These are phyloP conservation scores for Euthynnus affinis DNA, from an alignment of 2,797 vertebrate genomes.

Conservation along the genomic window DNA sequence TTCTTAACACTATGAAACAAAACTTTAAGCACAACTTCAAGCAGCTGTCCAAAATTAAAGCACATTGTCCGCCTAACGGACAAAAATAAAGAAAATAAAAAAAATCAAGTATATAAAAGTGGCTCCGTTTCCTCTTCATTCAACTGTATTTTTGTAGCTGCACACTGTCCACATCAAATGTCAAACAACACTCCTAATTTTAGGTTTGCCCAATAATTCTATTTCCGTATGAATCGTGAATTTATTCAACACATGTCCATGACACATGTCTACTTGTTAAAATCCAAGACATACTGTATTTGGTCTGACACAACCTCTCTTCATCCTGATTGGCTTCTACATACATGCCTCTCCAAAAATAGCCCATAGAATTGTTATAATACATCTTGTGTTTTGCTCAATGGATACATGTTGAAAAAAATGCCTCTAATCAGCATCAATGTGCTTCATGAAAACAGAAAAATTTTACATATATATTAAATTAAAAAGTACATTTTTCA, in stretches of 20 bases:
- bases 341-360: background rate
- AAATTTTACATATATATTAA: no score
- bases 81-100: no score
- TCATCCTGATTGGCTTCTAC: background rate
- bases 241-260: background rate
- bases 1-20: no score
- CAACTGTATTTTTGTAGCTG: background rate
- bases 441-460: background rate
- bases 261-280: background rate
- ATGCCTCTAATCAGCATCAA: no score
- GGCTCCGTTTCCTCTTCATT: background rate
- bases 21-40: background rate
- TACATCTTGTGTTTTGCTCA: background rate
- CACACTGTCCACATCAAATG: background rate
- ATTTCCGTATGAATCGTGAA: background rate
- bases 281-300: background rate
- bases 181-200: no score
- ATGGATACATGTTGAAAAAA: background rate
- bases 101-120: no score
- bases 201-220: background rate
- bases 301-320: background rate
- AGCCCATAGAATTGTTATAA: background rate
- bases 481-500: background rate
- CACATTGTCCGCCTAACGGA: background rate
- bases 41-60: background rate